Percentiles rank a stretch among this genome's conserved stretches.
Evolutionary conservation across 2,113 vertebrate genomes (phyloP).

Genomic region (Electrona antarctica): DNA sequence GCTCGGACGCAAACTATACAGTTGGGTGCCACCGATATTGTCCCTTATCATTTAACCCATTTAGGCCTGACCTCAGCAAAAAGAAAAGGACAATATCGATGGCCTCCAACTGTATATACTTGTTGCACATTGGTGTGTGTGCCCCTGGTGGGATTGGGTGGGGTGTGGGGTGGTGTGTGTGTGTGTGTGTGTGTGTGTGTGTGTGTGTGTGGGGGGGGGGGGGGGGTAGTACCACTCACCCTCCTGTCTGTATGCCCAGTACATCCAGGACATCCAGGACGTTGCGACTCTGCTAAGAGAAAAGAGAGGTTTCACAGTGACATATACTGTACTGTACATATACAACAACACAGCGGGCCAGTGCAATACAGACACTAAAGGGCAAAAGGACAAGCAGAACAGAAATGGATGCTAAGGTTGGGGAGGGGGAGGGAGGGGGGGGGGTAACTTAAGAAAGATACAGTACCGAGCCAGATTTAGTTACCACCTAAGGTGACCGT

Average conservation of each 20-base stretch:
- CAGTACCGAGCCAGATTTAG: not conserved
- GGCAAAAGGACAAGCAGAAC: constrained; percentile 10
- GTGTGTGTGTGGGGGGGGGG: constrained; percentile 37
- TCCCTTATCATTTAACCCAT: too few relatives aligned
- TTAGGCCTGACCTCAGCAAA: too few relatives aligned
- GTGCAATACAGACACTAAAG: not conserved
- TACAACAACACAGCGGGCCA: not conserved
- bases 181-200: constrained; percentile 15
- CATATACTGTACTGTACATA: constrained; percentile 10
- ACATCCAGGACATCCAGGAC: constrained; percentile 78
- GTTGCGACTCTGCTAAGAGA: constrained; percentile 64
- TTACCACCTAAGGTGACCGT: too few relatives aligned
- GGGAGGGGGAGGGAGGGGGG: too few relatives aligned
- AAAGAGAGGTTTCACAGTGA: constrained; percentile 10
- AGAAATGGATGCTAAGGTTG: not conserved
- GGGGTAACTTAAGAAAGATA: not conserved
- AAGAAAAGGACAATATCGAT: too few relatives aligned
- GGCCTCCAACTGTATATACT: too few relatives aligned
- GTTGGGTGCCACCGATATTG: too few relatives aligned
- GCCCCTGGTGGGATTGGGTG: not conserved
- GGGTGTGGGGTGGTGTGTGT: constrained; percentile 19
- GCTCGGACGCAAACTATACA: too few relatives aligned
- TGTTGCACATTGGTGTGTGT: constrained; percentile 7
- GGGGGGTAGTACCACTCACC: constrained; percentile 65
- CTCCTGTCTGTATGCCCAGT: constrained; percentile 73